Base-by-base conservation (phyloP, 2,797 vertebrate species). In the Ispidina lecontei region DNA sequence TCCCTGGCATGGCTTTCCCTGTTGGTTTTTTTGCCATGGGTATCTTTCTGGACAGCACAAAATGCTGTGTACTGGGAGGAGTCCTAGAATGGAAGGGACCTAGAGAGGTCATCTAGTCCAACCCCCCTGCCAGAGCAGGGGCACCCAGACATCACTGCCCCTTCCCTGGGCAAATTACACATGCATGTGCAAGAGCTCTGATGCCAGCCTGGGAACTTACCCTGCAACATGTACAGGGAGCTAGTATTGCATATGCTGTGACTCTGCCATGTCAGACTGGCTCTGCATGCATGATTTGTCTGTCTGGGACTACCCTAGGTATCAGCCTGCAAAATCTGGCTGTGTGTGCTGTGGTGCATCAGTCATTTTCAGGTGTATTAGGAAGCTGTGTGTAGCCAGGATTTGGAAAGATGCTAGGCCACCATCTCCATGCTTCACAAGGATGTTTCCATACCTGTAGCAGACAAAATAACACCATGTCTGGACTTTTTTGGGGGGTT, bases 211-310 rank as follows among this genome's bases (percentile, higher is more conserved):
- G 43, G 29, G 59, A 37, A 37, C 77, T 84, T 62, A 33, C 47
- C 52, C 12, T 72, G 46, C 60, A 76, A 67, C 43, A 8, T 67
- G 58, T 62, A 29, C 23, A 63, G 43, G 33, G 37, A 35, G 80
- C 56, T 70, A 78, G 7, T 52, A 18, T 35, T 84, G 41, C 35
- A 29, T 84, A 35, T 72, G 51, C 63, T 75, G 63, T 75, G 73
- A 86, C 80, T 84, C 55, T 84, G 39, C 62, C 25, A 59, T 54
- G 62, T 86, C 70, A 81, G 51, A 75, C 82, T 92, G 81, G 73
- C 55, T 86, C 80, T 92, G 67, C 67, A 41, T 78, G 63, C 44
- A n/a, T 49, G 65, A 54, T 87, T 87, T 91, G 21, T 69, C 31
- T 81, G 51, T 88, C 85, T 91, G 76, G 47, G 76, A 31, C 67